Conservation (phyloP, 2,888 invertebrate species). For the Trichopoda pennipes region DNA sequence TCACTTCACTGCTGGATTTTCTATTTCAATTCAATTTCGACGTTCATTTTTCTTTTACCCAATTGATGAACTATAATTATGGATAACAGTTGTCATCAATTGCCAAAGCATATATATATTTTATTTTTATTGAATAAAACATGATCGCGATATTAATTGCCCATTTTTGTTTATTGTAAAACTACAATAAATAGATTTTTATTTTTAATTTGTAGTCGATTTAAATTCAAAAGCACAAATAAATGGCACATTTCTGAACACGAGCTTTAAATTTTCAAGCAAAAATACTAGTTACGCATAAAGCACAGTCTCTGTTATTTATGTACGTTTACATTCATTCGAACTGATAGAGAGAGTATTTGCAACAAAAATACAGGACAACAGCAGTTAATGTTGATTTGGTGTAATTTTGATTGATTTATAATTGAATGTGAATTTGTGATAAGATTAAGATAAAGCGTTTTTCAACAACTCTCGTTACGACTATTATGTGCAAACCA, state of each 20-base stretch:
- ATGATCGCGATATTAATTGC: slow-evolving; percentile 61
- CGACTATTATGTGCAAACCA: neutral
- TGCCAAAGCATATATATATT: slow-evolving; percentile 3
- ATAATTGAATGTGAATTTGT: slow-evolving; percentile 78
- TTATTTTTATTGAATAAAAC: slow-evolving; percentile 48
- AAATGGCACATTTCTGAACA: slow-evolving; percentile 17
- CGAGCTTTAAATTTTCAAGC: slow-evolving; percentile 14
- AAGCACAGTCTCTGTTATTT: slow-evolving; percentile 41
- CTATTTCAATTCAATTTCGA: neutral
- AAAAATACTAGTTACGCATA: slow-evolving; percentile 8
- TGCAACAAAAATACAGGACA: slow-evolving; percentile 13
- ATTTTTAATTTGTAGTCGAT: slow-evolving; percentile 28
- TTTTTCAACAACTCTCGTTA: slow-evolving; percentile 70
- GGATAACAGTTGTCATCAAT: slow-evolving; percentile 50
- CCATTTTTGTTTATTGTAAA: slow-evolving; percentile 49
- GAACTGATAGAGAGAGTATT: slow-evolving; percentile 2
- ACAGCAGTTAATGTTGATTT: slow-evolving; percentile 18
- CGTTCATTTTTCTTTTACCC: slow-evolving; percentile 1
- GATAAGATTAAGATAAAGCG: slow-evolving; percentile 79
- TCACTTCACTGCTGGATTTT: neutral
- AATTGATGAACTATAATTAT: slow-evolving; percentile 52
- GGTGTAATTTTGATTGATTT: slow-evolving; percentile 77
- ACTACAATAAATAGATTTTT: neutral
- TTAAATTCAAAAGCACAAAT: slow-evolving; percentile 23
- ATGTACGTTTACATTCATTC: slow-evolving; percentile 24